These are phyloP conservation scores for Heterodera schachtii DNA, from an alignment of 1,140 invertebrate species.

Conservation along the genomic window DNA sequence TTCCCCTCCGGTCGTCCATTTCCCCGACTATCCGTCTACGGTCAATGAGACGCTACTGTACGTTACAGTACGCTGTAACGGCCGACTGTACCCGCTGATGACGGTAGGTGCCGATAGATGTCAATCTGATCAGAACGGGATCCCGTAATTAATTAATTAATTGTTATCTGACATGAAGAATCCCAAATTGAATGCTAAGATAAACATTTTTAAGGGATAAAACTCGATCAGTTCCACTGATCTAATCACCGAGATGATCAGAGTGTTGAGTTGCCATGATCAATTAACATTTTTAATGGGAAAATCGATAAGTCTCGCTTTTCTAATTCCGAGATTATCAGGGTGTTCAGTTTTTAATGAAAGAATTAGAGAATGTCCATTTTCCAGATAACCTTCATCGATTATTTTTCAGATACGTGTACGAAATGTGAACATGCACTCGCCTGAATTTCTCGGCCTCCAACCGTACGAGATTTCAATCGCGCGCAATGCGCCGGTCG, in stretches of 20 bases:
- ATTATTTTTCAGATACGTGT: conserved; percentile 23
- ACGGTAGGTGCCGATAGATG: conserved; percentile 45
- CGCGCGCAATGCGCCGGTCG: conserved; percentile 30
- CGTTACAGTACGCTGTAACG: conserved; percentile 60
- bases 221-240: too few relatives aligned
- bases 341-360: too few relatives aligned
- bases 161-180: too few relatives aligned
- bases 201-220: too few relatives aligned
- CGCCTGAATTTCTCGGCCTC: conserved; percentile 47
- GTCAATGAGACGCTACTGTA: conserved; percentile 61
- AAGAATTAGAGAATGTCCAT: neutral
- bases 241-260: too few relatives aligned
- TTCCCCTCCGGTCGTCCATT: conserved; percentile 22
- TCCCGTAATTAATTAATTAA: neutral
- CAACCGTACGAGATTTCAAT: conserved; percentile 56
- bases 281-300: too few relatives aligned
- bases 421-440: conserved; percentile 39
- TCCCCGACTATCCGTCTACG: conserved; percentile 59
- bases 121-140: neutral
- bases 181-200: too few relatives aligned
- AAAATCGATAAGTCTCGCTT: too few relatives aligned
- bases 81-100: conserved; percentile 55
- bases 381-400: too few relatives aligned
- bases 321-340: too few relatives aligned
- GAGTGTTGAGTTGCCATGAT: too few relatives aligned